A percentile compares a stretch with the other conserved stretches of the same genome.
Evolutionary conservation across 2,797 vertebrate genomes (phyloP).

Genomic region (Onychomys torridus): DNA sequence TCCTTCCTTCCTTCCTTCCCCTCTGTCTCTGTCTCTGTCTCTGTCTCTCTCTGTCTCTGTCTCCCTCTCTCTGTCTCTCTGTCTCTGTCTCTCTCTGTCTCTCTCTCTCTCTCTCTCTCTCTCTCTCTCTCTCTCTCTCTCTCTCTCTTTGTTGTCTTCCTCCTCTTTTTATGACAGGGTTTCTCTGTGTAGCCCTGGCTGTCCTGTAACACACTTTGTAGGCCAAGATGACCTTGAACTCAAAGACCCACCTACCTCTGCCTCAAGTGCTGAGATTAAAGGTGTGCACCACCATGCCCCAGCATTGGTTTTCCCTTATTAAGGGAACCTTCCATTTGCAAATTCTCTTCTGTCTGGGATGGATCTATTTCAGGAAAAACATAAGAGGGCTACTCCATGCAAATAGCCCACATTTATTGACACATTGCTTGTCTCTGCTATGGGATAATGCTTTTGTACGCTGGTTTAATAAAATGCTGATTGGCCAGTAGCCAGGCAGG

Average conservation of each 20-base stretch:
- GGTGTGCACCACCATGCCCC: background rate
- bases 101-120: no score
- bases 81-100: no score
- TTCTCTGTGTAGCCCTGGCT: background rate
- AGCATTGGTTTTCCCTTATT: background rate
- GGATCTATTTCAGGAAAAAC: background rate
- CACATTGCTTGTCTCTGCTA: background rate
- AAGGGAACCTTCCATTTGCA: background rate
- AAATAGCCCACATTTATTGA: background rate
- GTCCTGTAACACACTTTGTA: background rate
- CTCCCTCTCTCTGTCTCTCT: no score
- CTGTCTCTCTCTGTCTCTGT: no score
- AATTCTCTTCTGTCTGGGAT: background rate
- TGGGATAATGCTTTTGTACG: no score
- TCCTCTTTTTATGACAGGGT: background rate
- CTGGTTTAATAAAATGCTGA: no score
- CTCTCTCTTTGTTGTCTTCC: rapidly evolving
- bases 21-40: background rate
- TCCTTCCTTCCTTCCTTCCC: background rate
- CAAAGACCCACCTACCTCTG: background rate
- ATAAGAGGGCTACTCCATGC: background rate
- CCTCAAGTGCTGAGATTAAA: background rate
- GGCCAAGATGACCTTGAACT: background rate
- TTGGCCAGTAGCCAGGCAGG: no score
- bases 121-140: rapidly evolving